These are phyloP conservation scores for Pollicipes pollicipes DNA, from an alignment of 1,140 invertebrate species.

Conservation along the genomic window DNA sequence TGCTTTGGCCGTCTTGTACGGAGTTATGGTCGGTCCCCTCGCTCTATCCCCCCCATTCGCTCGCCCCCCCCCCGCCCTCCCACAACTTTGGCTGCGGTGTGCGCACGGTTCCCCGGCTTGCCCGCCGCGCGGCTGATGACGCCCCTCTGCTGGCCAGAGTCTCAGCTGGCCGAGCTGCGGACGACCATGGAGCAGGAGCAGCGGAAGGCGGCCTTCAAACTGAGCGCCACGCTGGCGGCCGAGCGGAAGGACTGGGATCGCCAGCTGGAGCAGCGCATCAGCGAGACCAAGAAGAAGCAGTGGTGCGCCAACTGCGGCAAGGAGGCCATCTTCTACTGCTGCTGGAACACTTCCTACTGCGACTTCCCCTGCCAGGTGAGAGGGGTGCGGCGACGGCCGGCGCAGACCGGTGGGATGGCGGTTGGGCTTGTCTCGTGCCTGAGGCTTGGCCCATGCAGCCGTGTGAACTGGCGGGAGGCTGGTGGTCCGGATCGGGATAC, in stretches of 20 bases:
- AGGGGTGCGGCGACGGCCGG: background rate
- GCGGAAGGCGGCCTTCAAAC: slow-evolving; percentile 29
- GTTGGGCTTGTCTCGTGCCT: too few species aligned
- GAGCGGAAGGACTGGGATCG: slow-evolving; percentile 39
- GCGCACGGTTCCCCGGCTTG: too few species aligned
- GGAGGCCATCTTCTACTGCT: slow-evolving; percentile 78
- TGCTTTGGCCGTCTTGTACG: too few species aligned
- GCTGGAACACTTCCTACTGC: slow-evolving; percentile 89
- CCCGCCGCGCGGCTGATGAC: too few species aligned
- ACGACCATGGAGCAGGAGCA: slow-evolving; percentile 42
- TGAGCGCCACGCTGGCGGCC: slow-evolving; percentile 26
- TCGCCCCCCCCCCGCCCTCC: too few species aligned
- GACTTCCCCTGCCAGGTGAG: slow-evolving; percentile 55
- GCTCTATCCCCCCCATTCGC: too few species aligned
- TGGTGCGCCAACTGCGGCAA: slow-evolving; percentile 74
- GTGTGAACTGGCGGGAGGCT: too few species aligned
- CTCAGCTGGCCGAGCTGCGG: slow-evolving; percentile 32
- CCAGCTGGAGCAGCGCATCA: slow-evolving; percentile 44
- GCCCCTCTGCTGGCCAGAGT: slow-evolving; percentile 7
- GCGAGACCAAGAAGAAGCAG: slow-evolving; percentile 59
- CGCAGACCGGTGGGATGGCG: background rate
- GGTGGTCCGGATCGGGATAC: too few species aligned
- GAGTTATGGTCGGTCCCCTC: too few species aligned
- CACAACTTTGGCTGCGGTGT: too few species aligned
- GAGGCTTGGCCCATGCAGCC: too few species aligned